Evolutionary conservation across 2,113 vertebrate species (phyloP).

Genomic region (Rissa tridactyla): DNA sequence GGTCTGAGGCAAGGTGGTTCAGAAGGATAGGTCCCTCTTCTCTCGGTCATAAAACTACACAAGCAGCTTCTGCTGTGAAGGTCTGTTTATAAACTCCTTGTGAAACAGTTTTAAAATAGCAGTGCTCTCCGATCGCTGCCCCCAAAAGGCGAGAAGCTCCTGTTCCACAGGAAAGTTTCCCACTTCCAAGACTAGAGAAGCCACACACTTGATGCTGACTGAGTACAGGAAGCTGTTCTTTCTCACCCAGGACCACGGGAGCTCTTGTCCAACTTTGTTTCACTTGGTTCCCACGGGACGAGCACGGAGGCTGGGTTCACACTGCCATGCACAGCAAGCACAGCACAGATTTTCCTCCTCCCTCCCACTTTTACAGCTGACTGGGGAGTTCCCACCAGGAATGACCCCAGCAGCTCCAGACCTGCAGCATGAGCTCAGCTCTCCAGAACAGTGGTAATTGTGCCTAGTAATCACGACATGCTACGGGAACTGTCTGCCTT

Average conservation of each 20-base stretch:
- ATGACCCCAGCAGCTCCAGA: neutral
- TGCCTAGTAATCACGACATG: accelerated
- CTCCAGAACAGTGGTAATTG: neutral
- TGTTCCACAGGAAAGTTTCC: neutral
- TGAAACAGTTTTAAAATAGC: neutral
- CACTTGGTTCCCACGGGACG: accelerated
- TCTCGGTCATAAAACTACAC: neutral
- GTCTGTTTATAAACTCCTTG: neutral
- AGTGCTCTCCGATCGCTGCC: neutral
- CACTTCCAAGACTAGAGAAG: neutral
- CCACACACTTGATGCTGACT: neutral
- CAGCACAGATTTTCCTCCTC: neutral
- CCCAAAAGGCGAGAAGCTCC: neutral
- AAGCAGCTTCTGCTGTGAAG: neutral
- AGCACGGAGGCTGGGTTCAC: neutral
- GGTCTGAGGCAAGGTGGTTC: neutral
- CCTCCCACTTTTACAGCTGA: neutral
- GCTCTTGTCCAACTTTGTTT: neutral
- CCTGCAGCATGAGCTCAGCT: neutral
- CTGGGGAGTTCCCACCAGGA: neutral
- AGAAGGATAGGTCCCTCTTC: neutral
- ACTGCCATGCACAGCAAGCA: neutral
- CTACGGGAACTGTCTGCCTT: neutral
- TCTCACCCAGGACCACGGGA: neutral
- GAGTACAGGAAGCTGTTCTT: neutral